Evolutionary conservation across 2,113 vertebrate genomes (phyloP), one percentile per base, ranked within the genome.

Genomic region (Spilogale gracilis): DNA sequence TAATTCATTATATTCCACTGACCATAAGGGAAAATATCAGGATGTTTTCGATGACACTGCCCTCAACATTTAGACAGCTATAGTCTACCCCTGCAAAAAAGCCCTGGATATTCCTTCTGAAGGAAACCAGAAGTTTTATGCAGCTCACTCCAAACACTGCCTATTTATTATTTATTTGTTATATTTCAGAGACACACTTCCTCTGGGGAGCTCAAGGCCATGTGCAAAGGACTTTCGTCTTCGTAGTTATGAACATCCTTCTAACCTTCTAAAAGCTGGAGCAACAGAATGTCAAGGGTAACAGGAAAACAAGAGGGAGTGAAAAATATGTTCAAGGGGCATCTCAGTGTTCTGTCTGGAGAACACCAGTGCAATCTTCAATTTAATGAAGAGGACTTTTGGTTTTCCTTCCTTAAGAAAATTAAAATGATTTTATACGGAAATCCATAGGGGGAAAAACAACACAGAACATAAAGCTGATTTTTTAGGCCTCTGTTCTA

Each of bases 151-250:
- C 63, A 32, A 93, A 54, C 6, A 11, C 52, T 54, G 52, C 23
- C 32, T 45, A 14, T 93, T 56, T 84, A 74, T 90, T 94, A 76
- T 71, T 94, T 95, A 38, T 80, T 92, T 86, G 60, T 32, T 58
- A 54, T 74, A 76, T 80, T 63, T 93, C 86, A 69, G 79, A 93
- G 30, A 50, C 60, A 50, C 14, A 21, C 32, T 82, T 88, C 81
- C 89, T 74, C 58, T 38, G 9, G 50, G 88, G 45, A 78, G 43
- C 27, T 63, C 94, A 58, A 91, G 94, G 96, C 58, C 50, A 50
- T 27, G 12, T 18, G n/a, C 65, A 58, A 83, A 81, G 48, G 78
- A 69, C 74, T 91, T 71, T 82, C 0, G 0, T 78, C n/a, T 27
- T 32, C 80, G 76, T 48, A n/a, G n/a, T 61, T n/a, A 69, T 58